Base-by-base conservation (phyloP, 2,113 vertebrate species). In the Catharus fuscescens region DNA sequence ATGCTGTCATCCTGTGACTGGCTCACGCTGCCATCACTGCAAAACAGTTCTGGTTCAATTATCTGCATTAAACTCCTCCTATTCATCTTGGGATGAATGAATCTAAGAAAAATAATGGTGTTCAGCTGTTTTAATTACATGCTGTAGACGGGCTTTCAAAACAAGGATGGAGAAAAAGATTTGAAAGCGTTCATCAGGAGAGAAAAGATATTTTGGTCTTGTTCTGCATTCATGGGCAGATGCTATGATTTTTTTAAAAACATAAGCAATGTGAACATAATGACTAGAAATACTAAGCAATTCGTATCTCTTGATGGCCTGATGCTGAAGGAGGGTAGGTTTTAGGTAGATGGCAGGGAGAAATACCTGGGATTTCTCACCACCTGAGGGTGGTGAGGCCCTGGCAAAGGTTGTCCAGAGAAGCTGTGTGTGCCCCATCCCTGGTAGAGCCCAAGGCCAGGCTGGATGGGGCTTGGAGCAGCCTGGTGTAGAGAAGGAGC, bases 1-100 rank as follows among this genome's bases (percentile, higher is more conserved):
- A 99, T 98, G 97, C 99, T 99, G 98, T 99, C 99, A 32, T 99
- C 99, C 96, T 99, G 99, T 5, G 99, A 99, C 85, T 99, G 99
- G 95, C 98, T 98, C 95, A 99, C 97, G 9, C 98, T 98, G 7
- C 98, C 98, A 17, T 99, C 99, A 38, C 99, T 99, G 97, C 48
- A 98, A 94, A 95, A 97, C 44, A 98, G 23, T 2, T 20, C 6
- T 5, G 59, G 0, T 4, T 48, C 64, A 26, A 1, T 69, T 12
- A 36, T 0, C 16, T 4, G 57, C n/a, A 8, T 5, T 15, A 3
- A 64, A 14, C 28, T 34, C 61, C 69, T 48, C 7, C 10, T 2
- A 8, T 1, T 57, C 86, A 66, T 1, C 70, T 36, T 7, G 10
- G 32, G 25, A 56, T 19, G 23, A 80, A 53, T 1, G 13, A 16